Evolutionary conservation across 2,888 invertebrate species (phyloP).

Genomic region (Subacronicta megacephala): DNA sequence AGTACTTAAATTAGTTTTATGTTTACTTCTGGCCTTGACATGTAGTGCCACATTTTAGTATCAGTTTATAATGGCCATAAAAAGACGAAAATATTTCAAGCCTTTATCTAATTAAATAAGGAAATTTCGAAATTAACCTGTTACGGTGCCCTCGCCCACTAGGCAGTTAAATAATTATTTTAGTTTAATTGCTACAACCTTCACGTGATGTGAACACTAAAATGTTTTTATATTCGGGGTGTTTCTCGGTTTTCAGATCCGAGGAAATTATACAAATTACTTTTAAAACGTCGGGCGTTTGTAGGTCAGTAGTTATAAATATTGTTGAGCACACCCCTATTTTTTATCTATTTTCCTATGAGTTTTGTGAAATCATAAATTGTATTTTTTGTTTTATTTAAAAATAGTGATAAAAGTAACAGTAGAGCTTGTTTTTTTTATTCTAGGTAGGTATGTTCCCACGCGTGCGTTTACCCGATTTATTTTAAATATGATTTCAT

Average conservation of each 20-base stretch:
- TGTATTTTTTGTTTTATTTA: no score
- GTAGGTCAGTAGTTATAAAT: neutral
- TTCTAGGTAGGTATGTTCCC: no score
- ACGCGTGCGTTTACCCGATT: no score
- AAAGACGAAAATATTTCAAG: conserved; percentile 2
- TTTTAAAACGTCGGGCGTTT: neutral
- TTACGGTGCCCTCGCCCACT: conserved; percentile 4
- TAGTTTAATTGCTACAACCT: conserved; percentile 20
- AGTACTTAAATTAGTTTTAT: neutral
- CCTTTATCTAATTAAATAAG: conserved; percentile 18
- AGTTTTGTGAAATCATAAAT: no score
- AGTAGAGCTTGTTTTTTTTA: no score
- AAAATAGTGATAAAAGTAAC: no score
- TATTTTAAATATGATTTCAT: no score
- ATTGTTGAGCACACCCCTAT: no score
- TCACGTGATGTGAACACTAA: conserved; percentile 3
- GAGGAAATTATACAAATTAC: neutral
- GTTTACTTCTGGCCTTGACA: conserved; percentile 3
- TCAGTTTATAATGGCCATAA: conserved; percentile 15
- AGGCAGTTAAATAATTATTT: conserved; percentile 16
- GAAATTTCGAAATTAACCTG: conserved; percentile 35
- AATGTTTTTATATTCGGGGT: conserved; percentile 1
- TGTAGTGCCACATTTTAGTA: conserved; percentile 6
- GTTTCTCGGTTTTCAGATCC: neutral
- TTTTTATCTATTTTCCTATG: no score